A percentile compares a stretch with the other conserved stretches of the same genome.
These are phyloP conservation scores for Porites australiensis DNA, from an alignment of 64 coral and sea anemone genomes.

Conservation along the genomic window DNA sequence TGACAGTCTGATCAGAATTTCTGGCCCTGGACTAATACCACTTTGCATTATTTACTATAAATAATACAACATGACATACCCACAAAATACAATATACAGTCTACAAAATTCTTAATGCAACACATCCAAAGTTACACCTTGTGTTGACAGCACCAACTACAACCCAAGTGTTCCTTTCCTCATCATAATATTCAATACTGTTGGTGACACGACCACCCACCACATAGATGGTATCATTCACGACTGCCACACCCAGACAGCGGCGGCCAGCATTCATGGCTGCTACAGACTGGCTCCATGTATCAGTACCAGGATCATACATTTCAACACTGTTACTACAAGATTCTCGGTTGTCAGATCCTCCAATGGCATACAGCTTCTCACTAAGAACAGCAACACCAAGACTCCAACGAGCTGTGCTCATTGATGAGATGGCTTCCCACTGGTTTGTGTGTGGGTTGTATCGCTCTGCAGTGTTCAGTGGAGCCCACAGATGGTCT, in stretches of 20 bases:
- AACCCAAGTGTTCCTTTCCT: slow-evolving; percentile 87
- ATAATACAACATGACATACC: not conserved
- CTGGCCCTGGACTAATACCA: no score
- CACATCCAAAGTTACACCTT: slow-evolving; percentile 99
- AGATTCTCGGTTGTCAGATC: slow-evolving; percentile 94
- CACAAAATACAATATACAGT: not conserved
- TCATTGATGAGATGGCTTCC: slow-evolving; percentile 90
- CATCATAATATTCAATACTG: slow-evolving; percentile 96
- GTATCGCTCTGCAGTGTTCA: slow-evolving; percentile 93
- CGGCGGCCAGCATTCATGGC: slow-evolving; percentile 94
- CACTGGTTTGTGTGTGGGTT: slow-evolving; percentile 78
- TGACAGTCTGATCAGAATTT: no score
- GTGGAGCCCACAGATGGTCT: slow-evolving; percentile 94
- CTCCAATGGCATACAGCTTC: slow-evolving; percentile 93
- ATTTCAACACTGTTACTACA: slow-evolving; percentile 95
- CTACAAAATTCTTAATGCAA: slow-evolving; percentile 85
- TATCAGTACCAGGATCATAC: slow-evolving; percentile 73
- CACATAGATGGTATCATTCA: slow-evolving; percentile 97
- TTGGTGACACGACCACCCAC: slow-evolving; percentile 97
- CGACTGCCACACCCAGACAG: slow-evolving; percentile 96
- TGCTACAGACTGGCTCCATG: slow-evolving; percentile 90
- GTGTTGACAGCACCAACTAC: slow-evolving; percentile 96
- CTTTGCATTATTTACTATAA: not conserved
- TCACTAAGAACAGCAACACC: slow-evolving; percentile 93
- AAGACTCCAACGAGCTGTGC: slow-evolving; percentile 93